Percentiles rank a stretch among this genome's conserved stretches.
phyloP scores from a whole-genome alignment of 2,113 vertebrate genomes.

The Pelmatolapia mariae region DNA sequence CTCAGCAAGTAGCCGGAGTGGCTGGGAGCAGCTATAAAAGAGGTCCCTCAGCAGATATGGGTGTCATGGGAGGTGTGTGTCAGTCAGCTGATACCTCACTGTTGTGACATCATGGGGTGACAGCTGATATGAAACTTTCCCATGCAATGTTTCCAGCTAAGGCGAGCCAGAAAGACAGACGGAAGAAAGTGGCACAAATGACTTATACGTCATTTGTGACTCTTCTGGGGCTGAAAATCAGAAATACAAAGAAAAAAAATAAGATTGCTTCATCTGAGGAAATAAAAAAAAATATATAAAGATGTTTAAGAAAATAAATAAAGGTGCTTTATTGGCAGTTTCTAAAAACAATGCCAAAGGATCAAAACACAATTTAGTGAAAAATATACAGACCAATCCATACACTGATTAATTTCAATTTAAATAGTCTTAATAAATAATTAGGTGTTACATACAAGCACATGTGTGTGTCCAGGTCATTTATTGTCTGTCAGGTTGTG shows the following conservation, averaged over 20 bases:
- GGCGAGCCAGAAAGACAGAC: background rate
- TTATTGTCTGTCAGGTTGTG: background rate
- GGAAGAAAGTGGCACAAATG: background rate
- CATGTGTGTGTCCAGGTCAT: background rate
- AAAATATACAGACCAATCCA: background rate
- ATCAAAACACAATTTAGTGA: background rate
- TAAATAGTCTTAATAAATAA: background rate
- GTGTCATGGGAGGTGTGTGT: slow-evolving; percentile 5
- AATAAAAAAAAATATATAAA: fast-evolving
- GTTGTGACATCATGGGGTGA: slow-evolving; percentile 29
- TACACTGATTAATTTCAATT: background rate
- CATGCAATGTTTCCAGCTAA: background rate
- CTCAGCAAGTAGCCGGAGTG: background rate
- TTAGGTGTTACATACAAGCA: background rate
- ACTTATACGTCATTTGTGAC: background rate
- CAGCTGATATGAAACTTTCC: slow-evolving; percentile 1
- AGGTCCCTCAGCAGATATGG: background rate
- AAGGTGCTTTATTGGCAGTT: background rate
- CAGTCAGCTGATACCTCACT: slow-evolving; percentile 48
- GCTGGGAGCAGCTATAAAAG: background rate
- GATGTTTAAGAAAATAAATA: background rate
- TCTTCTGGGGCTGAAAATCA: background rate
- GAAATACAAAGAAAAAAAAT: background rate
- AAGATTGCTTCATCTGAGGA: background rate
- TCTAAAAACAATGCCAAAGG: background rate